Conservation (phyloP, 2,888 invertebrate species). For the Eurytoma adleriae region DNA sequence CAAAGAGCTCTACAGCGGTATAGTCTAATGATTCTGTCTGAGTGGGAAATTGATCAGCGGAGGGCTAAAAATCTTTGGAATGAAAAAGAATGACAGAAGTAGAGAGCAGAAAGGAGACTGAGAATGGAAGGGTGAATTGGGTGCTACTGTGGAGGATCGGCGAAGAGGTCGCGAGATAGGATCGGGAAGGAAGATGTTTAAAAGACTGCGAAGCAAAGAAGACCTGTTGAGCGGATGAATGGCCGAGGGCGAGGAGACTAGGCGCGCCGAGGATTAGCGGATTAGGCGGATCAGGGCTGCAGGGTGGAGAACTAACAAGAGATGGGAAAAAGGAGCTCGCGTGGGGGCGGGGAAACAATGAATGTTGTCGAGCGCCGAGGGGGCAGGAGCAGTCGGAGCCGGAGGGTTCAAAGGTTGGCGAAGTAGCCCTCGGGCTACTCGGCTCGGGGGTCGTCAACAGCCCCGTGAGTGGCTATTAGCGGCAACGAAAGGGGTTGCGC, state of each 20-base stretch:
- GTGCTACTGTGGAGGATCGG: constrained; percentile 44
- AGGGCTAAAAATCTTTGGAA: constrained; percentile 28
- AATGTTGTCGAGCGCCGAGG: constrained; percentile 25
- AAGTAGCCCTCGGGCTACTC: constrained; percentile 67
- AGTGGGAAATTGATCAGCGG: constrained; percentile 75
- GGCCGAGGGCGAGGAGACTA: too few relatives aligned
- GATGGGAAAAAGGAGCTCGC: constrained; percentile 30
- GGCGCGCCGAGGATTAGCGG: too few relatives aligned
- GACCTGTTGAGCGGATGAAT: constrained; percentile 9
- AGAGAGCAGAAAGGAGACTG: constrained; percentile 46
- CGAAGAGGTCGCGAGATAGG: neutral
- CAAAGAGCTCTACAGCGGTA: constrained; percentile 60
- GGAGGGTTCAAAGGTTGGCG: constrained; percentile 74
- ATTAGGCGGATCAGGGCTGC: too few relatives aligned
- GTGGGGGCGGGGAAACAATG: constrained; percentile 41
- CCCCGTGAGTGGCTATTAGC: constrained; percentile 74
- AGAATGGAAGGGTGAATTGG: constrained; percentile 35
- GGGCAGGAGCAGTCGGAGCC: constrained; percentile 63
- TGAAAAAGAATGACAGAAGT: constrained; percentile 54
- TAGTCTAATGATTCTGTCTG: constrained; percentile 74
- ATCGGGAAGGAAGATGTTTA: constrained; percentile 32
- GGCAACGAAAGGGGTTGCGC: constrained; percentile 60
- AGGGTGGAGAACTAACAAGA: constrained; percentile 1
- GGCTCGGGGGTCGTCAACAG: constrained; percentile 66
- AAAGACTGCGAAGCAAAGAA: constrained; percentile 9